phyloP scores from a whole-genome alignment of 2,888 invertebrate species.

The Neoascia interrupta region DNA sequence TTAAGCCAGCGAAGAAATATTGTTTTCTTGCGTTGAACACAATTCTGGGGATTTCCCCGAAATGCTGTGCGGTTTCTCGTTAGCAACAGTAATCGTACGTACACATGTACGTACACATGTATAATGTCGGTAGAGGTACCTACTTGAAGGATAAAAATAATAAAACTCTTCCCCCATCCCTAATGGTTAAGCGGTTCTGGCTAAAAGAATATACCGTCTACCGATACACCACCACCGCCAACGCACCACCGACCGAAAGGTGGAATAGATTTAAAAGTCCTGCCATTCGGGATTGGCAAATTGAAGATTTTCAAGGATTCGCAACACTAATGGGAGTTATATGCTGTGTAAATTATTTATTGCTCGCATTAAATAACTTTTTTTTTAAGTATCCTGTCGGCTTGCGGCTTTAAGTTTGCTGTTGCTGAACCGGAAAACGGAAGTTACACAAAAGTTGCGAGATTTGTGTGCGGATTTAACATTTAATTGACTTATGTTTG shows the following conservation, averaged over 20 bases:
- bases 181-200: too few species aligned
- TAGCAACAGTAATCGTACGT: neutral
- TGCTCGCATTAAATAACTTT: neutral
- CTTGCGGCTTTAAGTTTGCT: neutral
- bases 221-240: neutral
- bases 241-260: too few species aligned
- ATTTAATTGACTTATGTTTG: too few species aligned
- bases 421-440: neutral
- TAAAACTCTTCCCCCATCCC: neutral
- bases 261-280: slow-evolving; percentile 20
- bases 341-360: slow-evolving; percentile 35
- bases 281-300: slow-evolving; percentile 18
- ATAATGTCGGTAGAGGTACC: too few species aligned
- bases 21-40: slow-evolving; percentile 13
- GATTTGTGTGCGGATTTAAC: too few species aligned
- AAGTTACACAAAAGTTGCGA: too few species aligned
- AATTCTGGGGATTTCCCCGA: slow-evolving; percentile 7
- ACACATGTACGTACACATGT: neutral
- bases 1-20: slow-evolving; percentile 24
- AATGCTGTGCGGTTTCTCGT: slow-evolving; percentile 8
- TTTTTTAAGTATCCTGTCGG: neutral
- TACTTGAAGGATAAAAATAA: too few species aligned
- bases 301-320: slow-evolving; percentile 35
- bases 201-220: neutral
- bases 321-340: slow-evolving; percentile 27